Evolutionary conservation across 2,888 invertebrate species (phyloP).

Genomic region (Eledona agricola): DNA sequence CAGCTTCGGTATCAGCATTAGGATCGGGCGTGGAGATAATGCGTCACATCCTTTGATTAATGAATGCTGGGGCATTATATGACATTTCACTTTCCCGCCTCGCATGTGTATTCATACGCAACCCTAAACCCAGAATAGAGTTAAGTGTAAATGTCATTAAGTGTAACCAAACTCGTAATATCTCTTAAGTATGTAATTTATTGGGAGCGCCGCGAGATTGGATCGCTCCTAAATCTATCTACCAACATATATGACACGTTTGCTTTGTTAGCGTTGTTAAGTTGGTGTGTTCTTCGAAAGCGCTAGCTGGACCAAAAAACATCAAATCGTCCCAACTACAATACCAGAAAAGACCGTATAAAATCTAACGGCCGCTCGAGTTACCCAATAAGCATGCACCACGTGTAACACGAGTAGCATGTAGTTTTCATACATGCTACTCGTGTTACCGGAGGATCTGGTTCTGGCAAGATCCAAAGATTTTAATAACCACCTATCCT

Average conservation of each 20-base stretch:
- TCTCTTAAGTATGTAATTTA: slow-evolving; percentile 34
- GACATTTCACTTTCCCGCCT: slow-evolving; percentile 51
- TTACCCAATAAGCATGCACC: slow-evolving; percentile 15
- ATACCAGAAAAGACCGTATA: no score
- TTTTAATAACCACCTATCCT: slow-evolving; percentile 59
- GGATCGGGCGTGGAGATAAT: slow-evolving; percentile 52
- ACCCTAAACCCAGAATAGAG: slow-evolving; percentile 47
- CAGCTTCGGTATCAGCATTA: slow-evolving; percentile 39
- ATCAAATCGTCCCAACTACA: no score
- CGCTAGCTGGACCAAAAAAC: slow-evolving; percentile 3
- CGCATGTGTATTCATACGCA: slow-evolving; percentile 45
- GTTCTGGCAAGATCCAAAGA: slow-evolving; percentile 58
- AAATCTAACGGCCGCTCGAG: slow-evolving; percentile 9
- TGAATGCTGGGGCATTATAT: slow-evolving; percentile 52
- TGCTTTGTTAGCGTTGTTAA: no score
- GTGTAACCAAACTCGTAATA: slow-evolving; percentile 47
- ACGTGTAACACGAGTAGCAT: slow-evolving; percentile 61
- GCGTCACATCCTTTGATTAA: slow-evolving; percentile 58
- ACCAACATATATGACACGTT: no score
- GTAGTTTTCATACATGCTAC: slow-evolving; percentile 58
- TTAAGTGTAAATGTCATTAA: slow-evolving; percentile 51
- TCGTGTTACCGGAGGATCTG: slow-evolving; percentile 61
- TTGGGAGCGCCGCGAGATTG: slow-evolving; percentile 16
- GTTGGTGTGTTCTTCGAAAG: no score
- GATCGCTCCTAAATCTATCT: no score